Evolutionary conservation across 2,797 vertebrate genomes (phyloP), one percentile per base, ranked within the genome.

Genomic region (Mallotus villosus): DNA sequence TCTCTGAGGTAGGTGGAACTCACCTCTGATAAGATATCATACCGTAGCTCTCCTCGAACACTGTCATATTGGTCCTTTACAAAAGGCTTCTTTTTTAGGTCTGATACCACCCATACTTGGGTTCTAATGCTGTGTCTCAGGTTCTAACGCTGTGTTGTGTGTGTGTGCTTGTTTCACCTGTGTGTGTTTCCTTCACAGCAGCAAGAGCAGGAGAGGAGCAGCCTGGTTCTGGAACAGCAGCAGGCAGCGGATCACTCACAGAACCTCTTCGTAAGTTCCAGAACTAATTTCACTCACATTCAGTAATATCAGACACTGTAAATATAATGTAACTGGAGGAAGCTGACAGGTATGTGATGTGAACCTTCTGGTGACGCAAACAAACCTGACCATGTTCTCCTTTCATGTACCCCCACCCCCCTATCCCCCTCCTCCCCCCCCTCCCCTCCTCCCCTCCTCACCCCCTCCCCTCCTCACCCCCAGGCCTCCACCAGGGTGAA

Each of bases 401-500:
- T 66, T 63, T 62, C 80, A 58, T 49, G 24, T 72, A 8, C 55
- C 3, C 7, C 2, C 5, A 14, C 51, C 78, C 78, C 68, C 75
- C 17, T 80, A 59, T 67, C 21, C 7, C n/a, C 51, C 25, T 41
- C 55, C 1, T 4, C 0, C 2, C 6, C 53, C 78, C 65, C 75
- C 16, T 12, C 8, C 37, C 2, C 37, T 1, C 68, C 65, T 6
- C 53, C 70, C 32, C 79, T 63, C 32, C n/a, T n/a, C 46, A 63
- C 12, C 53, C 5, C 5, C 2, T 5, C 25, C 32, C 77, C 77
- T 68, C 75, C 17, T 79, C 61, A 64, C 22, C 7, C 21, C 49
- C 78, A 94, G 92, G 84, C 71, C 8, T 84, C 77, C 63, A 78
- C 74, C 80, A 89, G 91, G 66, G 73, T 79, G 19, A 94, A 92